Evolutionary conservation across 2,113 vertebrate species (phyloP).

Genomic region (Xiphophorus maculatus): DNA sequence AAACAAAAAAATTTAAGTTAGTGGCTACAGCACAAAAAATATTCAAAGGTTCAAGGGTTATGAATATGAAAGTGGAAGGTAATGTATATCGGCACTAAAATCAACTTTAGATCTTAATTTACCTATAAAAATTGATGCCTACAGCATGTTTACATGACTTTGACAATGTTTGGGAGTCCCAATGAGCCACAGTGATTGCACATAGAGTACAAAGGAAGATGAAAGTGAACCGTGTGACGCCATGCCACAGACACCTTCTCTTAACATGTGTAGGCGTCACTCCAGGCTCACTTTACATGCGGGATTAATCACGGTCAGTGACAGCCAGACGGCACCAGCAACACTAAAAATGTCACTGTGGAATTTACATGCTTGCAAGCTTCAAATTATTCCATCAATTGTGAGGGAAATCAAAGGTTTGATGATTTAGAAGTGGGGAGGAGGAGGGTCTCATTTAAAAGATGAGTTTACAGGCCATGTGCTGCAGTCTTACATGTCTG

Average conservation of each 20-base stretch:
- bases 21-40: no score
- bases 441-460: slow-evolving; percentile 20
- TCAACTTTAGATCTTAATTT: background rate
- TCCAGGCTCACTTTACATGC: slow-evolving; percentile 65
- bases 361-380: slow-evolving; percentile 66
- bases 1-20: no score
- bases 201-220: slow-evolving; percentile 41
- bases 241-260: slow-evolving; percentile 46
- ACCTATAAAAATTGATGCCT: background rate
- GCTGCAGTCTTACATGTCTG: slow-evolving; percentile 82
- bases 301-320: slow-evolving; percentile 69
- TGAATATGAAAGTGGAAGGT: no score
- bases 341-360: slow-evolving; percentile 72
- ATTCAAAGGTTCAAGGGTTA: no score
- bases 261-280: slow-evolving; percentile 60
- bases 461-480: slow-evolving; percentile 21
- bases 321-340: slow-evolving; percentile 74
- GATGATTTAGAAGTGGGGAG: slow-evolving; percentile 46
- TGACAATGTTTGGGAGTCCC: background rate
- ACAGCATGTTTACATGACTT: background rate
- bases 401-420: slow-evolving; percentile 51
- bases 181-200: slow-evolving; percentile 43
- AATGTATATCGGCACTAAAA: no score
- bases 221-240: slow-evolving; percentile 46
- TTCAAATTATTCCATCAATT: slow-evolving; percentile 72